phyloP scores from a whole-genome alignment of 2,888 invertebrate species.

The Pollenia amentaria region DNA sequence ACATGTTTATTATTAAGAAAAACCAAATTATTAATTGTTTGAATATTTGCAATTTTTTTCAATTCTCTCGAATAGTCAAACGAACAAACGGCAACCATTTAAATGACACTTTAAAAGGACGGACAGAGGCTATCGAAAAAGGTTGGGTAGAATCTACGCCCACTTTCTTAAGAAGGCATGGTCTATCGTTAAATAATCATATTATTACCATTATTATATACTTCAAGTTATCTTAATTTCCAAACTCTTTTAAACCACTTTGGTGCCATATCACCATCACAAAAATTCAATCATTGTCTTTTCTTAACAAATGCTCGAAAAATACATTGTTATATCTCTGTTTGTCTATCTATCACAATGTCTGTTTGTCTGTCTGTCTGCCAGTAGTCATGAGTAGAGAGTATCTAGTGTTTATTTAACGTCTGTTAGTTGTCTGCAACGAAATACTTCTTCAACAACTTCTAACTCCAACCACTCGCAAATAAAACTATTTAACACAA shows the following conservation, averaged over 20 bases:
- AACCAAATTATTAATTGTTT: too few relatives aligned
- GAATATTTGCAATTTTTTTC: too few relatives aligned
- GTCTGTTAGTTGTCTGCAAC: constrained; percentile 61
- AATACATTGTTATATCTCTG: background rate
- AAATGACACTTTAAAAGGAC: too few relatives aligned
- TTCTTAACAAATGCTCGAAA: background rate
- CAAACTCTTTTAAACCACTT: constrained; percentile 10
- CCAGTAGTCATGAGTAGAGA: background rate
- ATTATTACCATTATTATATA: too few relatives aligned
- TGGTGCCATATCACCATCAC: background rate
- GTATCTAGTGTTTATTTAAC: constrained; percentile 52
- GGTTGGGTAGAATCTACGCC: too few relatives aligned
- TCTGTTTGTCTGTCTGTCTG: background rate
- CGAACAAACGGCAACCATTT: too few relatives aligned
- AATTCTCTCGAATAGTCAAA: too few relatives aligned
- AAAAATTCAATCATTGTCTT: constrained; percentile 50
- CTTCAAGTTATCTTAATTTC: too few relatives aligned
- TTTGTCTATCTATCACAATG: background rate
- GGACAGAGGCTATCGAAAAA: too few relatives aligned
- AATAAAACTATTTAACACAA: constrained; percentile 15
- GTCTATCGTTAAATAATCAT: too few relatives aligned
- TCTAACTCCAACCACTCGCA: background rate
- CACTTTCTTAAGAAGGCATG: too few relatives aligned
- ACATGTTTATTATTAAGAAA: too few relatives aligned
- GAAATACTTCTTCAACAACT: constrained; percentile 22